Conservation (phyloP, 2,797 vertebrate species). For the Perodicticus potto region DNA sequence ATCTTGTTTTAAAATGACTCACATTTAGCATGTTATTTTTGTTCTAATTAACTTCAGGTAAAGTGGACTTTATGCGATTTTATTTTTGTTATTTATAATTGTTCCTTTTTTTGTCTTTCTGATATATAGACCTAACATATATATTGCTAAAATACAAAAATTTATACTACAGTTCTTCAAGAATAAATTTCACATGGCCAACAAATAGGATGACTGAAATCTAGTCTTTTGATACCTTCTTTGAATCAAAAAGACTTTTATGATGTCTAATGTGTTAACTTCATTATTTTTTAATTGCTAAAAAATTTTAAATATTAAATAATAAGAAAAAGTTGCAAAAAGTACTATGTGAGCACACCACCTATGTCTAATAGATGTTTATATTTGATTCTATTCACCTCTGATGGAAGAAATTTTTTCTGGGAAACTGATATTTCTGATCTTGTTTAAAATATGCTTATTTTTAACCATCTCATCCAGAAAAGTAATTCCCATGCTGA, state of each 20-base stretch:
- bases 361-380: neutral
- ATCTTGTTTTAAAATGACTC: neutral
- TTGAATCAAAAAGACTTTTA: neutral
- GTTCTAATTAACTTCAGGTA: neutral
- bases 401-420: neutral
- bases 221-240: neutral
- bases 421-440: neutral
- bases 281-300: neutral
- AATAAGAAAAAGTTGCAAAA: neutral
- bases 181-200: neutral
- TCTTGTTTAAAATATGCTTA: neutral
- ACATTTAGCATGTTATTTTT: neutral
- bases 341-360: neutral
- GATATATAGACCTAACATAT: neutral
- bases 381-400: neutral
- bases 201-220: neutral
- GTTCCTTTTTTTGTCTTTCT: neutral
- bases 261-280: neutral
- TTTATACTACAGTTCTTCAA: neutral
- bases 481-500: neutral
- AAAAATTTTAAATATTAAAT: neutral
- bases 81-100: neutral
- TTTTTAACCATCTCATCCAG: neutral
- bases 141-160: neutral
- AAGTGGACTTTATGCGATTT: neutral